Percentiles rank a stretch among this genome's conserved stretches.
Conservation (phyloP, 2,113 vertebrate genomes). For the Callaeas wilsoni region DNA sequence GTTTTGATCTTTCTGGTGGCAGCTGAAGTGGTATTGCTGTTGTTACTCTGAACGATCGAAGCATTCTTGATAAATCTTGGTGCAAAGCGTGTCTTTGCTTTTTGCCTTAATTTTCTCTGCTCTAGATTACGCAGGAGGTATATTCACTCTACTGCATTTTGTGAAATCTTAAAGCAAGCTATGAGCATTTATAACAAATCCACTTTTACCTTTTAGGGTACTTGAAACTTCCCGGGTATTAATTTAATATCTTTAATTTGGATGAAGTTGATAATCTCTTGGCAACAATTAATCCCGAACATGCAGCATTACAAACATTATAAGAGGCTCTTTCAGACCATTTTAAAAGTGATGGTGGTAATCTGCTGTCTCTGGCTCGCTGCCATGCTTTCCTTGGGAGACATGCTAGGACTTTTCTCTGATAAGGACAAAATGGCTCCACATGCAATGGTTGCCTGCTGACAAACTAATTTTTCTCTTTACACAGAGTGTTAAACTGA, state of each 20-base stretch:
- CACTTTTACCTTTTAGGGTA: background rate
- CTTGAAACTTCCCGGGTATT: background rate
- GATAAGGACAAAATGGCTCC: background rate
- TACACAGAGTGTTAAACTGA: background rate
- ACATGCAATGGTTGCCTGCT: background rate
- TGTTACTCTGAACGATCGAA: background rate
- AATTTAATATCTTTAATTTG: constrained; percentile 4
- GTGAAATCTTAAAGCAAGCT: background rate
- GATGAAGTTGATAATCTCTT: constrained; percentile 10
- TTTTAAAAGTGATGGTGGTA: background rate
- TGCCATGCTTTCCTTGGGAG: background rate
- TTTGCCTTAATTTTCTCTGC: background rate
- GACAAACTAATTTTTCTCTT: constrained; percentile 5
- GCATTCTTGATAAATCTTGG: background rate
- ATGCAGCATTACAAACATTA: background rate
- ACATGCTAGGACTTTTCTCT: background rate
- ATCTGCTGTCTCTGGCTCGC: background rate
- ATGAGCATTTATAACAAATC: background rate
- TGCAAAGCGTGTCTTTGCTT: background rate
- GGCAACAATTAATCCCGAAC: constrained; percentile 3
- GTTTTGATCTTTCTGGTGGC: background rate
- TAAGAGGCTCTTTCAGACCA: background rate
- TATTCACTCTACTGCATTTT: background rate
- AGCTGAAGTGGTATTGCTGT: background rate
- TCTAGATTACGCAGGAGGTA: background rate